Conservation (phyloP, 2,888 invertebrate genomes). For the Noctuana brunneofusca region DNA sequence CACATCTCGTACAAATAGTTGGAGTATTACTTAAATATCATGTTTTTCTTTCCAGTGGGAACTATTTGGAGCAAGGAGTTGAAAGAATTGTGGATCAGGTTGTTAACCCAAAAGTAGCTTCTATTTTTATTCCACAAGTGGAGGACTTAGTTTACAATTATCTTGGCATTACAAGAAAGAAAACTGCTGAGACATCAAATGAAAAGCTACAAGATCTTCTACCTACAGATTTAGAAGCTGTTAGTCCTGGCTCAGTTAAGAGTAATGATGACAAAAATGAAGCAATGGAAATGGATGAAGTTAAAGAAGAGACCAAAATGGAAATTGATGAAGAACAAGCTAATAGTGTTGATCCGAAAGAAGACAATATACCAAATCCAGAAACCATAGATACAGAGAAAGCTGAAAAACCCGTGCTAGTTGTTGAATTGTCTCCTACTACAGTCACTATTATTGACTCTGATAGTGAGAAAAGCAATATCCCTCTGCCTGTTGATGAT, state of each 20-base stretch:
- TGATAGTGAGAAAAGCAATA: constrained; percentile 53
- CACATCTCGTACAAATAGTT: too few relatives aligned
- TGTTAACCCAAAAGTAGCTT: constrained; percentile 95
- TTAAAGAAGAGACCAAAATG: constrained; percentile 49
- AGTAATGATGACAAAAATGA: constrained; percentile 75
- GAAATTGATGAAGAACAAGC: constrained; percentile 56
- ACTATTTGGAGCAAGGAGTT: constrained; percentile 94
- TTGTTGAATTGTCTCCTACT: constrained; percentile 80
- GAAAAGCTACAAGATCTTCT: constrained; percentile 79
- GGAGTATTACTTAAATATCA: too few relatives aligned
- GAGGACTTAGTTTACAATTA: constrained; percentile 95
- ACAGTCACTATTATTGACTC: constrained; percentile 54
- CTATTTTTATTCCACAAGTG: constrained; percentile 94
- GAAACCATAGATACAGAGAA: constrained; percentile 68
- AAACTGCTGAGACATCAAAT: constrained; percentile 65
- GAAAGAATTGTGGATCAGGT: constrained; percentile 98
- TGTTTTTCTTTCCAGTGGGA: constrained; percentile 84
- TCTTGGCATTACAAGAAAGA: constrained; percentile 90
- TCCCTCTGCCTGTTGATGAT: constrained; percentile 62
- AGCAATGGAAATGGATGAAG: constrained; percentile 52
- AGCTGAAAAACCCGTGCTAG: constrained; percentile 43
- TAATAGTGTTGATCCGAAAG: constrained; percentile 51
- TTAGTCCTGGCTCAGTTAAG: constrained; percentile 90
- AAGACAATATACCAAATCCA: constrained; percentile 45
- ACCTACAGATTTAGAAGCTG: constrained; percentile 90